Base-by-base conservation (phyloP, 2,797 vertebrate species). In the Sebastes matsubarae region DNA sequence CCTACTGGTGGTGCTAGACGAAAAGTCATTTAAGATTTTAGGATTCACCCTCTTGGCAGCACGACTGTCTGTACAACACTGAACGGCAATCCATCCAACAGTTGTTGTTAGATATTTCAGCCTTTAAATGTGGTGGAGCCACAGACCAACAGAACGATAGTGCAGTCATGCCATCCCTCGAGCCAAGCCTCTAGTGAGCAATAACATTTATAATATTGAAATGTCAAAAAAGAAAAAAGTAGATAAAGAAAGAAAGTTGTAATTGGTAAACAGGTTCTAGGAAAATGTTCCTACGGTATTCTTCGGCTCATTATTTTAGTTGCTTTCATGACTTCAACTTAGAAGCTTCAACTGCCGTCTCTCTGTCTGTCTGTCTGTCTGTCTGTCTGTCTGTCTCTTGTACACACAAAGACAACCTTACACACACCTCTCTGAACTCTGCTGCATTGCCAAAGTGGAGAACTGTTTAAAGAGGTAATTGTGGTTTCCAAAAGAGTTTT, bases 401-500 rank as follows among this genome's bases (percentile, higher is more conserved):
- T 14, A n/a, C 50, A 55, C 22, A 55, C 42, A 57, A 14, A 42
- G 27, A 42, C 29, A 63, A 22, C 70, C 6, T 12, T 42, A 61
- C 75, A 42, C 58, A 72, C 78, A 69, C 57, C 38, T 68, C 52
- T 69, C 36, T 80, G 30, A 83, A 57, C 25, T 27, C 13, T 71
- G 75, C 57, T 75, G 50, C 59, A 65, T 83, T 87, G 29, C 71
- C 69, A 83, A 75, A 79, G 52, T 84, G 75, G 34, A 81, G 52
- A 77, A 90, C 71, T 86, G 80, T 93, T 89, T 85, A 77, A 85
- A 81, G 82, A 92, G 81, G 87, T 90, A 92, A 91, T 89, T 91
- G 72, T 85, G 85, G 82, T 90, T 91, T 88, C 65, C 30, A 74
- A 65, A 83, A 81, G 20, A 63, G 59, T 75, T 89, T 89, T 88